A percentile compares a stretch with the other conserved stretches of the same genome.
phyloP scores from a whole-genome alignment of 2,113 vertebrate genomes.

The Butorides virescens region DNA sequence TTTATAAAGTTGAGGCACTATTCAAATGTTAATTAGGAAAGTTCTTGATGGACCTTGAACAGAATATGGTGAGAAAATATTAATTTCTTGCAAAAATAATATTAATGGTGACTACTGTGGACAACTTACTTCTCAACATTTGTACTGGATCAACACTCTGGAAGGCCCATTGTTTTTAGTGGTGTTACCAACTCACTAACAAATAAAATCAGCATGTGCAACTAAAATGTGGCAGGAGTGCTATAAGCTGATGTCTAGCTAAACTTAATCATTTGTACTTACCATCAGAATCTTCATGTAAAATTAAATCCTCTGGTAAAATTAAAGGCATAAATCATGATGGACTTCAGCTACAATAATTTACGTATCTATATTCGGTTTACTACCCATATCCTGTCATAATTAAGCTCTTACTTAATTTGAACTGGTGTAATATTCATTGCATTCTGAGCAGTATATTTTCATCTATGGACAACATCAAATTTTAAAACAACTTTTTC shows the following conservation, averaged over 20 bases:
- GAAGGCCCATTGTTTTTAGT: background rate
- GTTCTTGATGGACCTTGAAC: background rate
- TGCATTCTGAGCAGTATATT: background rate
- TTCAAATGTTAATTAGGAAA: background rate
- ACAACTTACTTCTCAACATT: background rate
- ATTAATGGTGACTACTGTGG: background rate
- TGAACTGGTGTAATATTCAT: background rate
- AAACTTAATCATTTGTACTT: background rate
- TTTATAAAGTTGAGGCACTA: background rate
- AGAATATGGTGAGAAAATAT: background rate
- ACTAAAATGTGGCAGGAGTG: background rate
- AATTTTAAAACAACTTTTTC: background rate
- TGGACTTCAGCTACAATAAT: background rate
- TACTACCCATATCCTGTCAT: background rate
- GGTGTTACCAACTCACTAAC: background rate
- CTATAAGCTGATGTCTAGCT: background rate
- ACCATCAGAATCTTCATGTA: background rate
- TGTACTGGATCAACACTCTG: background rate
- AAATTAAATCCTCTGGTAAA: background rate
- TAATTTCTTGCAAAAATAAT: background rate
- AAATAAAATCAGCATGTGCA: background rate
- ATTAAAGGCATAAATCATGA: background rate
- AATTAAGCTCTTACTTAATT: background rate
- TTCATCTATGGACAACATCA: background rate
- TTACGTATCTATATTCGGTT: background rate